phyloP scores from a whole-genome alignment of 2,888 invertebrate genomes.

The Rosalia funebris region DNA sequence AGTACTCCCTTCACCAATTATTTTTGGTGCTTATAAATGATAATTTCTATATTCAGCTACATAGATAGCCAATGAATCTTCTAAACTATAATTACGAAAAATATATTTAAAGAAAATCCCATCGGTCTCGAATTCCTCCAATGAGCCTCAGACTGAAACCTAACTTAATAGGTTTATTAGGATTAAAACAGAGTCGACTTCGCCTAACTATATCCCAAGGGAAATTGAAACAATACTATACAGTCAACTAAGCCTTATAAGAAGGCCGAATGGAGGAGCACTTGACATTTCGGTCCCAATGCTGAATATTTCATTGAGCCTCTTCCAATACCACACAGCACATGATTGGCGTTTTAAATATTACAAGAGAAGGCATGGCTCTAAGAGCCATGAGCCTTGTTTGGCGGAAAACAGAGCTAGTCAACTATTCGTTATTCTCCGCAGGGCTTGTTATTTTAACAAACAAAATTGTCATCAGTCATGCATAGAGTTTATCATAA shows the following conservation, averaged over 20 bases:
- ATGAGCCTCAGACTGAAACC: not conserved
- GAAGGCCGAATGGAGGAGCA: not conserved
- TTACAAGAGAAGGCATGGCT: not conserved
- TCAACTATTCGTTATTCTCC: too few relatives aligned
- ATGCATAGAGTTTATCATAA: too few relatives aligned
- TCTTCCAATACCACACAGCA: not conserved
- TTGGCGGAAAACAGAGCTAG: not conserved
- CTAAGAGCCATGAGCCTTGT: too few relatives aligned
- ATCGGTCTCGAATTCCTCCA: too few relatives aligned
- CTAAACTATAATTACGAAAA: too few relatives aligned
- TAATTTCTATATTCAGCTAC: too few relatives aligned
- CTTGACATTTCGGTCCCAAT: slow-evolving; percentile 6
- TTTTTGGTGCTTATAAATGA: too few relatives aligned
- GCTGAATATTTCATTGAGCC: slow-evolving; percentile 12
- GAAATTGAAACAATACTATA: slow-evolving; percentile 12
- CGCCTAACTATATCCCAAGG: slow-evolving; percentile 1
- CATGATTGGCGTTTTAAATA: slow-evolving; percentile 19
- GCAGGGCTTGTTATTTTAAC: too few relatives aligned
- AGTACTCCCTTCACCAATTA: too few relatives aligned
- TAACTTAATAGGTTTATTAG: slow-evolving; percentile 7
- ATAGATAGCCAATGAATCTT: too few relatives aligned
- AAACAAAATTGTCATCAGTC: too few relatives aligned
- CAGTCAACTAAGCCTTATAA: slow-evolving; percentile 2
- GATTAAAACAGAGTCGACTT: slow-evolving; percentile 16
- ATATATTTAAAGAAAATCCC: too few relatives aligned